phyloP scores from a whole-genome alignment of 1,140 invertebrate genomes.

The Himalopsyche phryganea region DNA sequence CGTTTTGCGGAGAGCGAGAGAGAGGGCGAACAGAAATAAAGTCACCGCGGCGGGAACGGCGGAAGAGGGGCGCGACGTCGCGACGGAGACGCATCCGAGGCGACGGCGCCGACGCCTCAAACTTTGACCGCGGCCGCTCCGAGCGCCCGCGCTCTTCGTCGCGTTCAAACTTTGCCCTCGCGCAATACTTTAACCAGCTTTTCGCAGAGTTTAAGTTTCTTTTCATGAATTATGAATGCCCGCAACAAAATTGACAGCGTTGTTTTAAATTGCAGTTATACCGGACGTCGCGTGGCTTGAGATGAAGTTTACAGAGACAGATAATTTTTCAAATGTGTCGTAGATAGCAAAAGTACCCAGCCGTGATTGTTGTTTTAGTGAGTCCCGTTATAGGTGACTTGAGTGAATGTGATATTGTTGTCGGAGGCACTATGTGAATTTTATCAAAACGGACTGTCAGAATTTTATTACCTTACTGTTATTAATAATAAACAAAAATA shows the following conservation, averaged over 20 bases:
- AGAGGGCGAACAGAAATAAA: background rate
- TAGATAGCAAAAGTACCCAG: background rate
- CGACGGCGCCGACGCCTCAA: background rate
- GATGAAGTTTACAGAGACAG: background rate
- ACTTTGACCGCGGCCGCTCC: background rate
- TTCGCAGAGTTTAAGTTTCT: background rate
- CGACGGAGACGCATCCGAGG: conserved; percentile 10
- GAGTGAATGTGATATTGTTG: too few species aligned
- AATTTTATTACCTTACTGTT: too few species aligned
- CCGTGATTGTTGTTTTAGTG: too few species aligned
- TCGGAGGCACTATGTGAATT: too few species aligned
- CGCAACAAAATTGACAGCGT: background rate
- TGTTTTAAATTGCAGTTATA: background rate
- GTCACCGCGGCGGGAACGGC: background rate
- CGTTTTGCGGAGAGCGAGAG: background rate
- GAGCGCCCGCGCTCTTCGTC: background rate
- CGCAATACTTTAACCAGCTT: background rate
- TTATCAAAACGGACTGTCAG: too few species aligned
- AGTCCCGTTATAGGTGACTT: too few species aligned
- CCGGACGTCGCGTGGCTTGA: background rate
- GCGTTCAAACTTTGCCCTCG: background rate
- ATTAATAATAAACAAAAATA: too few species aligned
- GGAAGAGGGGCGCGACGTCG: conserved; percentile 22
- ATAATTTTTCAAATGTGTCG: background rate
- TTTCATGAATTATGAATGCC: background rate